Evolutionary conservation across 1,140 invertebrate genomes (phyloP).

Genomic region (Hyphantria cunea): DNA sequence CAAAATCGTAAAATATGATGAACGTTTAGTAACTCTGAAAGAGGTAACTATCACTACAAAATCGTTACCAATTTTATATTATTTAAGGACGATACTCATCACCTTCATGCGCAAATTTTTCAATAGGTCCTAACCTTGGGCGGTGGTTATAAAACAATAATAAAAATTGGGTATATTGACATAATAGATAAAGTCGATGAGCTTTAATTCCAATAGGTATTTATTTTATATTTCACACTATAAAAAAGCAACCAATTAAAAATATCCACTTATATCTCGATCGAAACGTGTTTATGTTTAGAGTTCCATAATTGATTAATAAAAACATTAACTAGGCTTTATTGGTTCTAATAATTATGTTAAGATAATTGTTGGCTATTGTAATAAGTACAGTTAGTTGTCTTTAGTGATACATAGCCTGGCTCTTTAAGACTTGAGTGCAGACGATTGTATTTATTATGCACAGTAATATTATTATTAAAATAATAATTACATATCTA

Average conservation of each 20-base stretch:
- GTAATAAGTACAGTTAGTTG: too few relatives aligned
- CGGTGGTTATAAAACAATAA: neutral
- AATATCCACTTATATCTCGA: neutral
- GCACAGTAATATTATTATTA: too few relatives aligned
- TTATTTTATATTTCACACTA: slow-evolving; percentile 4
- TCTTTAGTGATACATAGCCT: too few relatives aligned
- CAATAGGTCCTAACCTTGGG: neutral
- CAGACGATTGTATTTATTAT: too few relatives aligned
- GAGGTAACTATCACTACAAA: too few relatives aligned
- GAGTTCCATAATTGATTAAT: slow-evolving; percentile 6
- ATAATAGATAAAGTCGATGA: neutral
- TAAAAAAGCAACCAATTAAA: slow-evolving; percentile 11
- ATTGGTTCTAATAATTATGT: neutral
- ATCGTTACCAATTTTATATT: neutral
- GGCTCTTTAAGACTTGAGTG: too few relatives aligned
- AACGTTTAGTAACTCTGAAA: neutral
- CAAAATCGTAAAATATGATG: slow-evolving; percentile 2
- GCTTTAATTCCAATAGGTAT: neutral
- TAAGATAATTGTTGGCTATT: neutral
- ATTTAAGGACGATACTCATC: too few relatives aligned
- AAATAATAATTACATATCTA: too few relatives aligned
- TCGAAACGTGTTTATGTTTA: slow-evolving; percentile 12
- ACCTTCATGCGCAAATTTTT: neutral
- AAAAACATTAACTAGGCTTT: slow-evolving; percentile 5
- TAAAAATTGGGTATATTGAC: neutral